These are phyloP conservation scores for Volucella inflata DNA, from an alignment of 2,888 invertebrate genomes.

Conservation along the genomic window DNA sequence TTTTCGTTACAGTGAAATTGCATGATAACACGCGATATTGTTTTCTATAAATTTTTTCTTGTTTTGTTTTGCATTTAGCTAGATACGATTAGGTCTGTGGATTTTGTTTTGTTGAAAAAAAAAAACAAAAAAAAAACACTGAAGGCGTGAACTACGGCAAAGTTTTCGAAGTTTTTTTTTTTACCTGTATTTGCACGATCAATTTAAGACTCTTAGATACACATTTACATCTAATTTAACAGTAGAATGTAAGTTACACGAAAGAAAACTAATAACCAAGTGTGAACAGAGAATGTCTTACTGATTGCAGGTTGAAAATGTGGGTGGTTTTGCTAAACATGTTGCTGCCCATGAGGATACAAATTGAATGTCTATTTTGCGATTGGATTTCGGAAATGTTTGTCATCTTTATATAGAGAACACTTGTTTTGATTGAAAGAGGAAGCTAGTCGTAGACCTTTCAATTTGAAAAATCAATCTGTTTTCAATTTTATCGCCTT, in stretches of 20 bases:
- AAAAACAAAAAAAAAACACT: no score
- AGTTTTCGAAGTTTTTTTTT: constrained; percentile 5
- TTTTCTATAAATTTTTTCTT: constrained; percentile 24
- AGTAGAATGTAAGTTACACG: constrained; percentile 25
- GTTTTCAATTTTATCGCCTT: no score
- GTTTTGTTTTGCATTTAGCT: constrained; percentile 23
- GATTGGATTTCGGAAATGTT: no score
- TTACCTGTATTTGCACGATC: constrained; percentile 60
- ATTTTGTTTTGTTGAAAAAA: constrained; percentile 46
- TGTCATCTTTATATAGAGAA: no score
- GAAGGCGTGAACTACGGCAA: constrained; percentile 68
- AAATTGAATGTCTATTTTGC: no score
- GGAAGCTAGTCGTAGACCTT: no score
- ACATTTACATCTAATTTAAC: constrained; percentile 61
- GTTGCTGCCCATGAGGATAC: no score
- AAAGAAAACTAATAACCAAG: background rate
- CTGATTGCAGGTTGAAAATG: no score
- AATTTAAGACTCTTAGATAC: constrained; percentile 57
- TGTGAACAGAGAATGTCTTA: no score
- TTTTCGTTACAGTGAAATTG: constrained; percentile 81
- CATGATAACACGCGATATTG: constrained; percentile 83
- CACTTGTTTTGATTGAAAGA: no score
- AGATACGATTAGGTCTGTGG: background rate
- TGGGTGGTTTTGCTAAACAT: no score
- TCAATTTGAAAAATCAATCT: no score